phyloP scores from a whole-genome alignment of 2,888 invertebrate genomes.

The Drosophila neutralis region DNA sequence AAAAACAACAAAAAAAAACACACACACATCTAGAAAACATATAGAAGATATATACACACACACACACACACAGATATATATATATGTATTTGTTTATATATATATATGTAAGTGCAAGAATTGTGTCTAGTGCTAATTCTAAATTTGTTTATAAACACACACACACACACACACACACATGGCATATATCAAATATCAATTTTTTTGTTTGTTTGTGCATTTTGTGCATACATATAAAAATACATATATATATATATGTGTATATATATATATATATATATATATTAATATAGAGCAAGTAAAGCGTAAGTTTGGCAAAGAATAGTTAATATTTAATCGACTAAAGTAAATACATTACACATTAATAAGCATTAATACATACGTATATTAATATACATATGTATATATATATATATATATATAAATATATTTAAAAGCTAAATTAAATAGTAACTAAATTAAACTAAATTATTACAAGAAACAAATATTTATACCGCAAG shows the following conservation, averaged over 20 bases:
- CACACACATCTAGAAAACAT: conserved; percentile 14
- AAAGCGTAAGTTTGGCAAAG: conserved; percentile 12
- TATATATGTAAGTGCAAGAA: conserved; percentile 25
- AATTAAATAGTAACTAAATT: conserved; percentile 46
- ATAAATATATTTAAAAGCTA: conserved; percentile 29
- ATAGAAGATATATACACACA: conserved; percentile 12
- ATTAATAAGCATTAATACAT: conserved; percentile 29
- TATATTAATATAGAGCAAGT: background rate
- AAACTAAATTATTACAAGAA: conserved; percentile 48
- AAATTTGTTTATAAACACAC: conserved; percentile 24
- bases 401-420: conserved; percentile 3
- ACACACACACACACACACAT: background rate
- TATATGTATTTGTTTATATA: background rate
- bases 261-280: background rate
- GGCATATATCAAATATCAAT: conserved; percentile 30
- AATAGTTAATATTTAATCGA: conserved; percentile 7
- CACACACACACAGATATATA: background rate
- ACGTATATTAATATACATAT: conserved; percentile 18
- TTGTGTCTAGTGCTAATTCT: conserved; percentile 64
- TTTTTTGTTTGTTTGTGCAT: conserved; percentile 29
- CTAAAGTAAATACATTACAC: conserved; percentile 14
- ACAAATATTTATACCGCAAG: conserved; percentile 28
- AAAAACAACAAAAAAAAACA: conserved; percentile 49
- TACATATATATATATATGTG: background rate
- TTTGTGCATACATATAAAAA: conserved; percentile 15